Evolutionary conservation across 2,888 invertebrate genomes (phyloP), one percentile per base, ranked within the genome.

Genomic region (Diadromus collaris): DNA sequence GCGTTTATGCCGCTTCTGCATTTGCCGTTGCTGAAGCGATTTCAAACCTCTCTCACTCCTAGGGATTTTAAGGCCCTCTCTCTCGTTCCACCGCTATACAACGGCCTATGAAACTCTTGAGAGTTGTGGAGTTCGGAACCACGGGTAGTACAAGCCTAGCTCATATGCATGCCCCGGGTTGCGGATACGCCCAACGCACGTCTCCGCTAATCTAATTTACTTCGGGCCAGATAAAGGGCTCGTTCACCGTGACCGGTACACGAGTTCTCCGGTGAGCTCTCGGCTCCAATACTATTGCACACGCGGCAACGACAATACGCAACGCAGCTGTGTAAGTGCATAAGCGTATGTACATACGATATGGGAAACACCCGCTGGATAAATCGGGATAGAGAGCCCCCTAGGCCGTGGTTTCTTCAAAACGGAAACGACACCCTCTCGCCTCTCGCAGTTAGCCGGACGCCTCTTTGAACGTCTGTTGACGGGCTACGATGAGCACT

Each of bases 131-230:
- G 79, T 21, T 19, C 77, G 67, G 69, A 76, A 71, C 73, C 51
- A 27, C 51, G 24, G 34, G 56, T 61, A 32, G 29, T n/a, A 34
- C 67, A 68, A 51, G 46, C 29, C 60, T 44, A 44, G 67, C 79
- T 83, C 81, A 82, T 84, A 82, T 83, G 82, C 81, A 83, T 81
- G 79, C 80, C 68, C 61, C 75, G 76, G 79, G 71, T 81, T 81
- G 79, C 78, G 78, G 81, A 79, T 82, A 85, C 83, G 80, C 82
- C 80, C 82, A 80, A 85, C 81, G 81, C 83, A 83, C 83, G 85
- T 86, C 85, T 85, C 82, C 78, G 83, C 84, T 86, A 85, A 86
- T 87, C 87, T 86, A 86, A 87, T 87, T 87, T 86, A 87, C 85
- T 85, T 81, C 83, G 81, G 82, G 80, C 63, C 80, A 85, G 87